These are phyloP conservation scores for Ametastegia equiseti DNA, from an alignment of 2,888 invertebrate genomes.

Conservation along the genomic window DNA sequence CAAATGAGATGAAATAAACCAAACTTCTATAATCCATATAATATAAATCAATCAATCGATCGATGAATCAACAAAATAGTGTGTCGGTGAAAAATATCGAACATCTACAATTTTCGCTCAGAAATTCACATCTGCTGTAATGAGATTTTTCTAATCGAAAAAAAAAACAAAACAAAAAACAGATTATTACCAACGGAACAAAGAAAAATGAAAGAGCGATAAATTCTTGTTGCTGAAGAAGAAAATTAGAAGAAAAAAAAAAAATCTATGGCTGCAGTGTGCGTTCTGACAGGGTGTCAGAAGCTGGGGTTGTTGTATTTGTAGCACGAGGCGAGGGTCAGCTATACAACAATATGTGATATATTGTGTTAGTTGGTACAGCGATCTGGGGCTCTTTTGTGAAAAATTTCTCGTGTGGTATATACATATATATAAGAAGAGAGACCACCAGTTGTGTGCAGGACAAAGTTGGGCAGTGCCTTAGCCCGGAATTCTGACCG, in stretches of 20 bases:
- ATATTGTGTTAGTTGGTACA: not conserved
- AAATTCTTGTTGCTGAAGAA: slow-evolving; percentile 8
- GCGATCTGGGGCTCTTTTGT: not conserved
- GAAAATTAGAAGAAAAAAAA: not conserved
- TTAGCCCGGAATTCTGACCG: not conserved
- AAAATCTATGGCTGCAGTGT: slow-evolving; percentile 6
- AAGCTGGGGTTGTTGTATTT: not conserved
- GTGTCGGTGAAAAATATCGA: not conserved
- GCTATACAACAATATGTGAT: slow-evolving; percentile 17
- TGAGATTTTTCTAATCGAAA: not conserved
- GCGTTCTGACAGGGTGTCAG: not conserved
- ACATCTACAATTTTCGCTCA: not conserved
- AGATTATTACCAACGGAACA: not conserved
- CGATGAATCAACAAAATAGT: too few species aligned
- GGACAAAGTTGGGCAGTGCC: slow-evolving; percentile 3
- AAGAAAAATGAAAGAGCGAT: too few species aligned
- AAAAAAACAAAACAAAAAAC: not conserved
- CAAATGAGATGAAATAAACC: not conserved
- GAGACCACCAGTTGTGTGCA: not conserved
- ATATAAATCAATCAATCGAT: not conserved
- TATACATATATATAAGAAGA: not conserved
- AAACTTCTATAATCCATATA: not conserved
- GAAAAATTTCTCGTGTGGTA: not conserved
- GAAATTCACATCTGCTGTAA: not conserved
- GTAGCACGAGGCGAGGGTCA: slow-evolving; percentile 18